Base-by-base conservation (phyloP, 2,113 vertebrate genomes). In the Pygoscelis adeliae region DNA sequence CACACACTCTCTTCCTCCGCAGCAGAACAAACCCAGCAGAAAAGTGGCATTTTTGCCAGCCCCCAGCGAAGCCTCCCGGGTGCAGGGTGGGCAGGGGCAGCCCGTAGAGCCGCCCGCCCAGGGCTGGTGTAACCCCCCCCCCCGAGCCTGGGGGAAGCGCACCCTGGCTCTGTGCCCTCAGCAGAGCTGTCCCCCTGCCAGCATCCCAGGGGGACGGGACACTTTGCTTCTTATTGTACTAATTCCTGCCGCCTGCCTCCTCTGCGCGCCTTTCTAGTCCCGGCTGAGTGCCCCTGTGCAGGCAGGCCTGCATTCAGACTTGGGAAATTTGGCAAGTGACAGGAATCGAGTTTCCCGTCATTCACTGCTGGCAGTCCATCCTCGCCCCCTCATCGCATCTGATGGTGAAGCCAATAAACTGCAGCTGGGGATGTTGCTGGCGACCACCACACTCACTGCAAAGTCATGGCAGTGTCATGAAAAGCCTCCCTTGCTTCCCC, bases 141-240 rank as follows among this genome's bases (percentile, higher is more conserved):
- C 34, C 36, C 0, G 1, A 46, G 22, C 20, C 13, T 0, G 0
- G 25, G 21, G 49, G 30, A 77, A 80, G 25, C 2, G 1, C 14
- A 30, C 8, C 49, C 58, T 2, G 1, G 3, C 15, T 30, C 49
- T 1, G 0, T 15, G 58, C 14, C 56, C 25, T 52, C 9, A 2
- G 73, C 82, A 90, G 55, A 78, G n/a, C 58, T 78, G 30, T 29
- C 27, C 44, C 40, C 71, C 36, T 49, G 89, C 56, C 63, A 71
- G 69, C 22, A 12, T 38, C 55, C 73, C 0, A 2, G 13, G 30
- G 36, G 42, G 11, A 80, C 0, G 1, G 53, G 71, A 55, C 19
- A 14, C 25, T 59, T 87, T 0, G 0, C 53, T 83, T 63, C 72
- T 36, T 58, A 11, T 10, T 89, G 46, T 53, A 20, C 16, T 9